Percentiles rank a stretch among this genome's conserved stretches.
phyloP scores from a whole-genome alignment of 2,113 vertebrate genomes.

The Bagarius yarrelli region DNA sequence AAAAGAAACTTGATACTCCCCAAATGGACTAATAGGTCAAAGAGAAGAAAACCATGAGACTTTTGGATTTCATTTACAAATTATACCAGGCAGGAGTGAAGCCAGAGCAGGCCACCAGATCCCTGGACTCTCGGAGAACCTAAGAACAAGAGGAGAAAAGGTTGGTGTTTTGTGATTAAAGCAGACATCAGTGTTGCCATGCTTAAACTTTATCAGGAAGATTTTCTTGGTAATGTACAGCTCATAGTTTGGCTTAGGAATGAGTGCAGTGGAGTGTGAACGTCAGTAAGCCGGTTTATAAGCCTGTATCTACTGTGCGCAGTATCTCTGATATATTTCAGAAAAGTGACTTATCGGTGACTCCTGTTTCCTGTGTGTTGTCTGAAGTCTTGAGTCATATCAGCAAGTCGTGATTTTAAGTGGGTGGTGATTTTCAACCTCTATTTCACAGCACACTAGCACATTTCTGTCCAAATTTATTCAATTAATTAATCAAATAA shows the following conservation, averaged over 20 bases:
- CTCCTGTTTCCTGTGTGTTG: constrained; percentile 5
- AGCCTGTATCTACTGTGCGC: background rate
- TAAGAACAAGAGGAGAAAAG: background rate
- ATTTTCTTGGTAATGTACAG: constrained; percentile 1
- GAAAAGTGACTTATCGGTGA: constrained; percentile 5
- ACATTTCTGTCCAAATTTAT: too few species aligned
- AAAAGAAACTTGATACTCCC: constrained; percentile 1
- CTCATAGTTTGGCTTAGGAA: constrained; percentile 5
- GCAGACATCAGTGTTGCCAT: background rate
- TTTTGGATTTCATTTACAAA: constrained; percentile 14
- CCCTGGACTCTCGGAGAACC: background rate
- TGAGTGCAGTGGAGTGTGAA: background rate
- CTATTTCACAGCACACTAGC: too few species aligned
- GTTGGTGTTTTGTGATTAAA: background rate
- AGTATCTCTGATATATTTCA: background rate
- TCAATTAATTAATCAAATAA: too few species aligned
- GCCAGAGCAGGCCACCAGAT: background rate
- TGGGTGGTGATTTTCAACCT: too few species aligned
- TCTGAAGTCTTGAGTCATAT: constrained; percentile 15
- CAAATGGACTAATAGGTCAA: constrained; percentile 15
- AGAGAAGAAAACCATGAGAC: constrained; percentile 23
- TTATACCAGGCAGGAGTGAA: constrained; percentile 11
- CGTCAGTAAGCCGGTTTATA: background rate
- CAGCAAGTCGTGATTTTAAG: background rate
- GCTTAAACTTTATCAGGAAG: constrained; percentile 23